A percentile compares a stretch with the other conserved stretches of the same genome.
phyloP scores from a whole-genome alignment of 2,888 invertebrate genomes.

The Euzophera pinguis region DNA sequence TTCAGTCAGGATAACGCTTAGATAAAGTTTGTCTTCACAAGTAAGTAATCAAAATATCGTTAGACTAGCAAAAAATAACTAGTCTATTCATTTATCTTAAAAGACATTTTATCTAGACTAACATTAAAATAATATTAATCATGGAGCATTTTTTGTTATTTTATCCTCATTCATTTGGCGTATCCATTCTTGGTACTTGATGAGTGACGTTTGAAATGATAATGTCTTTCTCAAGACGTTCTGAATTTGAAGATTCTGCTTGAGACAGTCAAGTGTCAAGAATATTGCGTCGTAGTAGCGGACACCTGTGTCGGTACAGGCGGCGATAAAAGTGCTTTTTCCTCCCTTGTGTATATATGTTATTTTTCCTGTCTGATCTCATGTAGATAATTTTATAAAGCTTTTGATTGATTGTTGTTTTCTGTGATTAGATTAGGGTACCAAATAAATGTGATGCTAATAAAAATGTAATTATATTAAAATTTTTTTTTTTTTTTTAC shows the following conservation, averaged over 20 bases:
- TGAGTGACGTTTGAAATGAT: conserved; percentile 5
- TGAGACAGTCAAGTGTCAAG: conserved; percentile 11
- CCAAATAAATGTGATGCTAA: too few species aligned
- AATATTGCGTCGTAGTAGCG: conserved; percentile 8
- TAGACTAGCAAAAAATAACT: too few species aligned
- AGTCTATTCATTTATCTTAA: too few species aligned
- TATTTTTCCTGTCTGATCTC: too few species aligned
- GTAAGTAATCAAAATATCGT: too few species aligned
- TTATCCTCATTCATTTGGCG: not conserved
- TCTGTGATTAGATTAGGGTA: too few species aligned
- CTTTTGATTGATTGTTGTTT: too few species aligned
- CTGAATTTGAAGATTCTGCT: not conserved
- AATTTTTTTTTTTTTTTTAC: too few species aligned
- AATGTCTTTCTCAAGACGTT: not conserved
- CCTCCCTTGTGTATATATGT: not conserved
- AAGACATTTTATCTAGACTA: not conserved
- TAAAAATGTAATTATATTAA: too few species aligned
- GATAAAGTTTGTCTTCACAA: too few species aligned
- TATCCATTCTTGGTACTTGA: not conserved
- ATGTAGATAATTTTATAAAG: too few species aligned
- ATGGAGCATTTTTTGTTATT: not conserved
- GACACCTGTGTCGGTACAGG: conserved; percentile 7
- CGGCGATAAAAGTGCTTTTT: not conserved
- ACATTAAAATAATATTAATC: not conserved
- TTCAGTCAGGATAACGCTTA: too few species aligned